Conservation (phyloP, 92 coral and sea anemone genomes). For the Scolanthus callimorphus region DNA sequence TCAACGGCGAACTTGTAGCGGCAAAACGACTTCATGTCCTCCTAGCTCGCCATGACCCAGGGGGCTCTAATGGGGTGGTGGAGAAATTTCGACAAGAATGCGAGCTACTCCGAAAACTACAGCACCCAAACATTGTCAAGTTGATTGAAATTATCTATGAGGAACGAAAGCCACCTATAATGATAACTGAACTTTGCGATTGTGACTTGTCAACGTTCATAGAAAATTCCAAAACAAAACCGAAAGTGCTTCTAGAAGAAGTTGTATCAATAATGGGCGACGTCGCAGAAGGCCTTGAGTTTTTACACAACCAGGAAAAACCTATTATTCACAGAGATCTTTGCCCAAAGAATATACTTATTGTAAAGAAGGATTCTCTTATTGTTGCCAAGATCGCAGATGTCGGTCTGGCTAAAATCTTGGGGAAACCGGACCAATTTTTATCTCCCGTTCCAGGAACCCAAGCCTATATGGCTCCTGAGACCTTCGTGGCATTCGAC, state of each 20-base stretch:
- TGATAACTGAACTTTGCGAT: conserved; percentile 49
- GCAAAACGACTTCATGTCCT: conserved; percentile 42
- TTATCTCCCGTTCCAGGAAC: conserved; percentile 24
- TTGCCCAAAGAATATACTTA: conserved; percentile 40
- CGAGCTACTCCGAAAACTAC: conserved; percentile 22
- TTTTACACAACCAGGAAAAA: conserved; percentile 22
- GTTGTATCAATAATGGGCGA: conserved; percentile 36
- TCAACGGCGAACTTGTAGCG: conserved; percentile 47
- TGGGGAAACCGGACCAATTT: conserved; percentile 3
- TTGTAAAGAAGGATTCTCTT: conserved; percentile 20
- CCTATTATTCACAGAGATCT: conserved; percentile 41
- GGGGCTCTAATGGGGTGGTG: conserved; percentile 1
- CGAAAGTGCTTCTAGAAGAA: conserved; percentile 20
- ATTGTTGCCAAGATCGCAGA: conserved; percentile 36
- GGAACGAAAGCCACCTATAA: conserved; percentile 22
- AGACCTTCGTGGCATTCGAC: conserved; percentile 2
- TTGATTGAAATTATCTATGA: conserved; percentile 15
- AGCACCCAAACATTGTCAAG: conserved; percentile 39
- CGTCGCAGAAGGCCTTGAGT: conserved; percentile 43
- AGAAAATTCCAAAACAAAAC: conserved; percentile 11
- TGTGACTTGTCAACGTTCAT: conserved; percentile 23
- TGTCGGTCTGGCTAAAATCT: conserved; percentile 44
- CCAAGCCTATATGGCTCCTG: conserved; percentile 37
- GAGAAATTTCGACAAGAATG: conserved; percentile 29
- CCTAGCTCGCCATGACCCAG: conserved; percentile 13